These are phyloP conservation scores for Clostera curtula DNA, from an alignment of 2,888 invertebrate species.

Conservation along the genomic window DNA sequence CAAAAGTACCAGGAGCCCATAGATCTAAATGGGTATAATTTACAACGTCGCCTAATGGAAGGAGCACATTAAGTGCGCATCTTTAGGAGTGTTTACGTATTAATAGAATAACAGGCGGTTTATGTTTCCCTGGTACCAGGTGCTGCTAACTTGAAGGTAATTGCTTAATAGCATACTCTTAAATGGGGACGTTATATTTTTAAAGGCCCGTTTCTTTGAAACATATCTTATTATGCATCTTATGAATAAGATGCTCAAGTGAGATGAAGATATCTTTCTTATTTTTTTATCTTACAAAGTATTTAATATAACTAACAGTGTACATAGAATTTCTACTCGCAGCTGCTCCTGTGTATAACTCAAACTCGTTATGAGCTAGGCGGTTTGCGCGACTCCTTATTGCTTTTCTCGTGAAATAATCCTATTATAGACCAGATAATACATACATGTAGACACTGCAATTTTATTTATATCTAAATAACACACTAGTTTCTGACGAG, in stretches of 20 bases:
- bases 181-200: slow-evolving; percentile 33
- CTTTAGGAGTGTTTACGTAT: slow-evolving; percentile 62
- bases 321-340: no score
- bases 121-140: slow-evolving; percentile 50
- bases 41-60: slow-evolving; percentile 66
- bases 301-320: no score
- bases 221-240: neutral
- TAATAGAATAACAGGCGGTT: slow-evolving; percentile 53
- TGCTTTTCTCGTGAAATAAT: no score
- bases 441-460: no score
- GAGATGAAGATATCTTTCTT: neutral
- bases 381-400: no score
- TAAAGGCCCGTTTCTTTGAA: slow-evolving; percentile 12
- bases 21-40: slow-evolving; percentile 59
- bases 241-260: neutral
- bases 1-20: slow-evolving; percentile 46
- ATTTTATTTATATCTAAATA: no score
- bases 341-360: no score
- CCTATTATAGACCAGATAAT: no score
- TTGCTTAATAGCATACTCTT: slow-evolving; percentile 54
- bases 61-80: slow-evolving; percentile 59
- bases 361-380: no score
- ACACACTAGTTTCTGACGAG: no score
- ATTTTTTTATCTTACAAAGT: neutral
- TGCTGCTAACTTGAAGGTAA: slow-evolving; percentile 44